Conservation (phyloP, 1,140 invertebrate species). For the Vanessa tameamea region DNA sequence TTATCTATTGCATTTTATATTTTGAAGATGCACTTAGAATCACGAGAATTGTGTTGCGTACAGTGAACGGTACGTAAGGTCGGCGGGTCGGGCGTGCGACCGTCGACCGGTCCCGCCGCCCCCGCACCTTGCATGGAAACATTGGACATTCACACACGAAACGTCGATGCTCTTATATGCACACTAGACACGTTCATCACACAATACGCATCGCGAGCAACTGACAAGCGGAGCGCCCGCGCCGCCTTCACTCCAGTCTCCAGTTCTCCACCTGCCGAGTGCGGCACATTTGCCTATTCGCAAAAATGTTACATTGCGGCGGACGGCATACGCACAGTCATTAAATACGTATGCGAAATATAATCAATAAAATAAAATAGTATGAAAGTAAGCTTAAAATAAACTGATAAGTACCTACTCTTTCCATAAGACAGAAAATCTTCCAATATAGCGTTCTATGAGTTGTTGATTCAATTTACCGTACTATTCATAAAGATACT, state of each 20-base stretch:
- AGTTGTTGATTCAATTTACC: too few species aligned
- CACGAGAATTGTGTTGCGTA: slow-evolving; percentile 60
- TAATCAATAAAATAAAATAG: too few species aligned
- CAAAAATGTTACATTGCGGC: slow-evolving; percentile 17
- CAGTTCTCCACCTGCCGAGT: slow-evolving; percentile 35
- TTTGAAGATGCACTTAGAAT: slow-evolving; percentile 58
- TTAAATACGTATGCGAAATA: slow-evolving; percentile 1
- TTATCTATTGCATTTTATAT: slow-evolving; percentile 52
- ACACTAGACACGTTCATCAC: slow-evolving; percentile 40
- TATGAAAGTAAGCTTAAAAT: too few species aligned
- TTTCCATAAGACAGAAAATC: too few species aligned
- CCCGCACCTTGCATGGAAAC: slow-evolving; percentile 60
- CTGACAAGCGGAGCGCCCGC: slow-evolving; percentile 45
- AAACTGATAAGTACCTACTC: too few species aligned
- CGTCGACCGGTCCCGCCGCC: slow-evolving; percentile 68
- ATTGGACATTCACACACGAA: slow-evolving; percentile 58
- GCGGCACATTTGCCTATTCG: slow-evolving; percentile 33
- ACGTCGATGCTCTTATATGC: slow-evolving; percentile 33
- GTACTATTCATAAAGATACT: not conserved
- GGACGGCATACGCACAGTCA: not conserved
- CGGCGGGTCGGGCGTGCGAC: slow-evolving; percentile 66
- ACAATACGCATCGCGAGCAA: slow-evolving; percentile 43
- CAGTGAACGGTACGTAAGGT: slow-evolving; percentile 75
- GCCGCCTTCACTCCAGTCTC: slow-evolving; percentile 39
- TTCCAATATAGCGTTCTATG: too few species aligned